Evolutionary conservation across 2,888 invertebrate genomes (phyloP), one percentile per base, ranked within the genome.

Genomic region (Standfussiana lucernea): DNA sequence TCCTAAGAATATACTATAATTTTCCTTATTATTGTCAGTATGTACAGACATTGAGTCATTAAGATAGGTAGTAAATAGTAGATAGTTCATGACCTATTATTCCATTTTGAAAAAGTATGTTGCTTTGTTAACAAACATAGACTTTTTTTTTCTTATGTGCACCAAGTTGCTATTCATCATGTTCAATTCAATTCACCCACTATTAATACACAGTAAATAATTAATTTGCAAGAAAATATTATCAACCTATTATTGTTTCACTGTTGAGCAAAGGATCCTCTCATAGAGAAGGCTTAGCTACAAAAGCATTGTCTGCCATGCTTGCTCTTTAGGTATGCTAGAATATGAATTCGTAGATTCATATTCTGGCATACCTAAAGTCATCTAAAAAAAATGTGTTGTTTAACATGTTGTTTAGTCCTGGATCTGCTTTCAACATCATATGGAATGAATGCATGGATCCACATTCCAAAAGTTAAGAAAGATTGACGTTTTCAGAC

Each of bases 1-100:
- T 13, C 4, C 2, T 15, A 35, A 73, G 56, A 70, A 50, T 18
- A 24, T 32, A 0, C 0, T 35, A 21, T 64, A 13, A 28, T 45
- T 74, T 59, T 74, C 74, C 73, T 59, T 37, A 18, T 35, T 56
- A 35, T 6, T 37, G 15, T 32, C 37, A 10, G 28, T 50, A 50
- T 8, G 13, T n/a, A 56, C 32, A 50, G 18, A 42, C 28, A 7
- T n/a, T 37, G 56, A 24, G 21, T 56, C 28, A 21, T 32, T 21
- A 13, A 18, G 10, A 40, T 50, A 50, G n/a, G n/a, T n/a, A n/a
- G n/a, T n/a, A n/a, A n/a, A n/a, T n/a, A n/a, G n/a, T n/a, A n/a
- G n/a, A 32, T 6, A 56, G 24, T 61, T 28, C 53, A 42, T 70
- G 42, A 70, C 32, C 61, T 42, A 10, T 28, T 15, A 24, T 37